These are phyloP conservation scores for Drosophila neonasuta DNA, from an alignment of 2,888 invertebrate species.

Conservation along the genomic window DNA sequence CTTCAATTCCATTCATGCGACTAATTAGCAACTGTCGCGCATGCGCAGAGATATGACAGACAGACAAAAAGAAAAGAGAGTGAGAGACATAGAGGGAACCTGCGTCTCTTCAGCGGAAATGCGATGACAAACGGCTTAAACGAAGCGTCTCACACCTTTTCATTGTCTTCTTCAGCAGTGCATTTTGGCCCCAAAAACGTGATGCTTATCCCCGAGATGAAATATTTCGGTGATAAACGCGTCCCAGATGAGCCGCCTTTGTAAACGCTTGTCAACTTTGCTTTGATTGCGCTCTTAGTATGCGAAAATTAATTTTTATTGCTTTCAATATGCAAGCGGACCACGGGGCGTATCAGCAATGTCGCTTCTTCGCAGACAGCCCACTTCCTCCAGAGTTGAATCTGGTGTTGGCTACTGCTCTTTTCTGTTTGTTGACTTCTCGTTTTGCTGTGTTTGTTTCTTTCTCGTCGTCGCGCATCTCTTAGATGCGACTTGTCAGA, in stretches of 20 bases:
- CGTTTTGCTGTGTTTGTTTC: constrained; percentile 29
- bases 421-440: constrained; percentile 22
- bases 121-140: constrained; percentile 70
- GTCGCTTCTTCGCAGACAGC: constrained; percentile 39
- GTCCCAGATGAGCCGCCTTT: constrained; percentile 67
- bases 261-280: constrained; percentile 74
- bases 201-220: constrained; percentile 79
- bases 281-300: constrained; percentile 74
- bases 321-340: constrained; percentile 65
- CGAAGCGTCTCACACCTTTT: constrained; percentile 53
- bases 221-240: constrained; percentile 78
- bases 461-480: constrained; percentile 54
- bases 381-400: constrained; percentile 54
- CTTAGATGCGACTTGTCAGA: constrained; percentile 73
- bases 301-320: constrained; percentile 75
- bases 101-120: constrained; percentile 74
- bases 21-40: constrained; percentile 81
- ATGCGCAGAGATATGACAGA: constrained; percentile 72
- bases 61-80: constrained; percentile 13
- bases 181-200: constrained; percentile 34
- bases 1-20: constrained; percentile 81
- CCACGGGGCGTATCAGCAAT: constrained; percentile 72
- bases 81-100: not conserved
- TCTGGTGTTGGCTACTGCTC: constrained; percentile 43
- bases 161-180: constrained; percentile 22